Conservation (phyloP, 2,113 vertebrate genomes). For the Oreocharis arfaki region DNA sequence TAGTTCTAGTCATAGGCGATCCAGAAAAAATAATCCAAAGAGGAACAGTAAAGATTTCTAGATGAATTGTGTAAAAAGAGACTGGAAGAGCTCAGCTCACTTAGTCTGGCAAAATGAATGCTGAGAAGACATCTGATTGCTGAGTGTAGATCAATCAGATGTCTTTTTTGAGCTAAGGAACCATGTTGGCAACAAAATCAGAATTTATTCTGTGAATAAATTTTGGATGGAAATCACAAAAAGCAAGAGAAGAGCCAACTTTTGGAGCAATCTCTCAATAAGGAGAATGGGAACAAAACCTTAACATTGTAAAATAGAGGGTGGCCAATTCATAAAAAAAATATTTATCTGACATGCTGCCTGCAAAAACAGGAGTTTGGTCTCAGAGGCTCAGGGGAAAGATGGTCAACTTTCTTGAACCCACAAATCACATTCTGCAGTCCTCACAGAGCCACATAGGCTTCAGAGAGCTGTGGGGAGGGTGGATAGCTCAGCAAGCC, state of each 20-base stretch:
- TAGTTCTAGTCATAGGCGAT: rapidly evolving
- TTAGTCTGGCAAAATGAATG: background rate
- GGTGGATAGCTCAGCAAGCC: background rate
- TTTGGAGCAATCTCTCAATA: background rate
- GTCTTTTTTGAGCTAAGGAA: conserved; percentile 5
- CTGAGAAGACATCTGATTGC: background rate
- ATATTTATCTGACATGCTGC: background rate
- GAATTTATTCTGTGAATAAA: conserved; percentile 1
- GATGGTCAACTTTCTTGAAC: background rate
- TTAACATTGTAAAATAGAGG: background rate
- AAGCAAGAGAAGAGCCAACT: background rate
- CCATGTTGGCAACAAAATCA: background rate
- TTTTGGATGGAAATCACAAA: conserved; percentile 32
- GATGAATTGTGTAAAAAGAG: background rate
- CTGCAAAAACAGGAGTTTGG: conserved; percentile 15
- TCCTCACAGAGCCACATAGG: background rate
- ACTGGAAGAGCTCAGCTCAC: background rate
- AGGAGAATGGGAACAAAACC: background rate
- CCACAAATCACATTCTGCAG: background rate
- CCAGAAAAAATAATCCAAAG: background rate
- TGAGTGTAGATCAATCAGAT: background rate
- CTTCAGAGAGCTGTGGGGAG: background rate
- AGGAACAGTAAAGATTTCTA: background rate
- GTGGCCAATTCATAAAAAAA: background rate
- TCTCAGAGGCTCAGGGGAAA: background rate